phyloP scores from a whole-genome alignment of 2,888 invertebrate species.

The Mythimna lalbum region DNA sequence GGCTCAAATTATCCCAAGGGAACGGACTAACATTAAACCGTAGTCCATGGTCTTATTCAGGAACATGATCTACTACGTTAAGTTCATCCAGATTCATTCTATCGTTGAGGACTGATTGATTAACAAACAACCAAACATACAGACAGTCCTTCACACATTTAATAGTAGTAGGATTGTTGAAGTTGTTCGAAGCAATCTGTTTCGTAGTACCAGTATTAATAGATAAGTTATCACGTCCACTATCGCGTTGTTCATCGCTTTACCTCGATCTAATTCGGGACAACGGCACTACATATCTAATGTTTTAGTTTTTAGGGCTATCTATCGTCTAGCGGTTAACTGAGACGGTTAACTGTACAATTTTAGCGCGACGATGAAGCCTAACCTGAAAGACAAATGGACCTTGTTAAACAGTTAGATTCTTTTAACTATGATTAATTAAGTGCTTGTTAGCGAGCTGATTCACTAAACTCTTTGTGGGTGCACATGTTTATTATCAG shows the following conservation, averaged over 20 bases:
- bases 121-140: not conserved
- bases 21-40: not conserved
- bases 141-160: not conserved
- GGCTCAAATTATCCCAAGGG: not conserved
- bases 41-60: not conserved
- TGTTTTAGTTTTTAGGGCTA: constrained; percentile 68
- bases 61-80: not conserved
- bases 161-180: constrained; percentile 16
- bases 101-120: not conserved
- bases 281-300: constrained; percentile 69
- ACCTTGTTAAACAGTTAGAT: constrained; percentile 35
- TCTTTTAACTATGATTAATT: constrained; percentile 34
- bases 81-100: not conserved
- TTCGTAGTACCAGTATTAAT: constrained; percentile 71
- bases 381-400: constrained; percentile 51
- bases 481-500: not conserved
- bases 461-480: constrained; percentile 15
- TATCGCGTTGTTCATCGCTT: constrained; percentile 81
- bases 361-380: constrained; percentile 43
- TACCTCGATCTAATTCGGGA: constrained; percentile 83
- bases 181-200: constrained; percentile 39
- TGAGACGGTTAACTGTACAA: constrained; percentile 53
- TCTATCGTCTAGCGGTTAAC: constrained; percentile 57
- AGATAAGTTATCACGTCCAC: constrained; percentile 77
- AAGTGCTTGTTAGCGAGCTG: constrained; percentile 12